Percentiles rank a stretch among this genome's conserved stretches.
phyloP scores from a whole-genome alignment of 2,797 vertebrate species.

The Potorous gilbertii region DNA sequence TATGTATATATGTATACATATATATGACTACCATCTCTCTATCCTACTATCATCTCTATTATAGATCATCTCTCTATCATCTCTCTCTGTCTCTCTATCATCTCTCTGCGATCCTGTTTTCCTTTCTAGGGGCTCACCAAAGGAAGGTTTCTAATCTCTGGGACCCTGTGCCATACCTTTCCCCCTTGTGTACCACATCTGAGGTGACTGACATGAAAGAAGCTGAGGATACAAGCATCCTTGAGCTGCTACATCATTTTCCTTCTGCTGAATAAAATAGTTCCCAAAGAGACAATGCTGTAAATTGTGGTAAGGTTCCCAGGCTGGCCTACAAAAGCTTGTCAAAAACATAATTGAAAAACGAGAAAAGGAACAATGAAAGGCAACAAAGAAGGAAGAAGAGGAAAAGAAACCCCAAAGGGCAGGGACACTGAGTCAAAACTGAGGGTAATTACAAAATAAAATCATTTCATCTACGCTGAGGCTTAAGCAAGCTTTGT shows the following conservation, averaged over 20 bases:
- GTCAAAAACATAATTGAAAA: background rate
- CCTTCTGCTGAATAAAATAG: background rate
- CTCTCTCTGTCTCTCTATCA: background rate
- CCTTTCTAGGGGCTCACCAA: background rate
- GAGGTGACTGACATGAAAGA: background rate
- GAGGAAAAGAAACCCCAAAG: background rate
- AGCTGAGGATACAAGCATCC: background rate
- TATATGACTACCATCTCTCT: background rate
- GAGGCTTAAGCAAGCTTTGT: background rate
- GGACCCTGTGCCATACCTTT: background rate
- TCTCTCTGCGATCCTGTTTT: background rate
- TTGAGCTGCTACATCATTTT: background rate
- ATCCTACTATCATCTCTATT: background rate
- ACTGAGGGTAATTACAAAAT: background rate
- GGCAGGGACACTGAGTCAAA: background rate
- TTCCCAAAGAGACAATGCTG: background rate
- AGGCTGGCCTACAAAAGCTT: background rate
- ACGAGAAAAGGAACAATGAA: background rate
- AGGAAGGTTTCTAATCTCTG: background rate
- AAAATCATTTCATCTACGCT: background rate
- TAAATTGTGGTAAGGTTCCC: background rate
- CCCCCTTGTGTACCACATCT: background rate
- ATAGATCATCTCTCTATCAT: background rate
- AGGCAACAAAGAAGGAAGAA: background rate
- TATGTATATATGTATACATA: too few species aligned